Evolutionary conservation across 1,140 invertebrate species (phyloP).

Genomic region (Dendroctonus ponderosae): DNA sequence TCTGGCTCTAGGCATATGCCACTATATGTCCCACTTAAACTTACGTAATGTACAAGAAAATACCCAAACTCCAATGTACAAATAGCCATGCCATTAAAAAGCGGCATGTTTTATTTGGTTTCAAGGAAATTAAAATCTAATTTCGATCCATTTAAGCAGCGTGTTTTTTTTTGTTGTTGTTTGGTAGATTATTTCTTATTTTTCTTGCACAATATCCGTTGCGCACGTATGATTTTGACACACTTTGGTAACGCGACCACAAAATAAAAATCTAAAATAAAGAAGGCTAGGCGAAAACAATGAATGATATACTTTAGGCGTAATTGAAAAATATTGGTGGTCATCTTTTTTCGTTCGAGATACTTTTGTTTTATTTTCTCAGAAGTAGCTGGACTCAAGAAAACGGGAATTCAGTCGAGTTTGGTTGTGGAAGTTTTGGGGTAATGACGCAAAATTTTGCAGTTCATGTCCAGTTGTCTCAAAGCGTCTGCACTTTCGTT

Average conservation of each 20-base stretch:
- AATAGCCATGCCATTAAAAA: constrained; percentile 7
- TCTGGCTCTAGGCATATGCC: too few species aligned
- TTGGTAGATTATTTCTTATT: constrained; percentile 10
- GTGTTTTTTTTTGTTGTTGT: constrained; percentile 12
- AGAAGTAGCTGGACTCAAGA: background rate
- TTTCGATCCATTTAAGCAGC: constrained; percentile 20
- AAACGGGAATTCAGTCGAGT: too few species aligned
- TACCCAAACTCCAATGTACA: constrained; percentile 3
- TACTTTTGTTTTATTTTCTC: background rate
- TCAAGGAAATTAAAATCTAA: constrained; percentile 32
- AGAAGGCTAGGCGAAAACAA: constrained; percentile 13
- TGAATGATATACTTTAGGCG: background rate
- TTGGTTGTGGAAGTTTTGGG: too few species aligned
- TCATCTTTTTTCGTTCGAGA: constrained; percentile 3
- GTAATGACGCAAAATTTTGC: too few species aligned
- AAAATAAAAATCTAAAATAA: constrained; percentile 13
- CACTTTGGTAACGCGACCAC: constrained; percentile 25
- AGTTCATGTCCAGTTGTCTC: too few species aligned
- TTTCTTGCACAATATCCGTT: constrained; percentile 26
- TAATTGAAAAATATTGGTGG: constrained; percentile 11
- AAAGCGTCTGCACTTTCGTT: too few species aligned
- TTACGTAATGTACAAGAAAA: constrained; percentile 14
- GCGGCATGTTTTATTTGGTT: constrained; percentile 26
- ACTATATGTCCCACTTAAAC: too few species aligned
- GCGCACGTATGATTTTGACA: constrained; percentile 31